Percentiles rank a stretch among this genome's conserved stretches.
These are phyloP conservation scores for Troides oblongomaculatus DNA, from an alignment of 2,888 invertebrate species.

Conservation along the genomic window DNA sequence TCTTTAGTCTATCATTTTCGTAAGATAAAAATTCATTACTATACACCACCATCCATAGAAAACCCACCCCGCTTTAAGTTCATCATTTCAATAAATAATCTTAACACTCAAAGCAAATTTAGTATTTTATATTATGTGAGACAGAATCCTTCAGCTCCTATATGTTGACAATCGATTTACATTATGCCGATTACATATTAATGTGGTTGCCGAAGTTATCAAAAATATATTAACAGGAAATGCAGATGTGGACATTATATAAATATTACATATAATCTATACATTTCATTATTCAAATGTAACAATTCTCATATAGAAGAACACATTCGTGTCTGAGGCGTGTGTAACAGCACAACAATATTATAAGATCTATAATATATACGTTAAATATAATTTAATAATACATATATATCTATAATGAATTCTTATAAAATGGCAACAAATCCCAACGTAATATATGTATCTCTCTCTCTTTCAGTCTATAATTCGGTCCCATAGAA, in stretches of 20 bases:
- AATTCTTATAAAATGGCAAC: slow-evolving; percentile 15
- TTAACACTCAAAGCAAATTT: neutral
- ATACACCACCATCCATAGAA: neutral
- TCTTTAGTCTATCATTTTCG: slow-evolving; percentile 8
- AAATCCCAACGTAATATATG: slow-evolving; percentile 16
- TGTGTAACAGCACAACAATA: neutral
- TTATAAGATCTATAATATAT: neutral
- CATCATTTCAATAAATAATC: neutral
- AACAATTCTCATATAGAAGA: neutral
- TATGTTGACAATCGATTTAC: too few species aligned
- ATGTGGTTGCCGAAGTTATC: too few species aligned
- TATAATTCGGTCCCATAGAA: slow-evolving; percentile 20
- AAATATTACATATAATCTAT: neutral
- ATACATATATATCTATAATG: slow-evolving; percentile 6
- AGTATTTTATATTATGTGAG: neutral
- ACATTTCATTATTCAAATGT: neutral
- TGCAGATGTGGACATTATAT: neutral
- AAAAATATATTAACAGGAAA: too few species aligned
- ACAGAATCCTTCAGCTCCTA: too few species aligned
- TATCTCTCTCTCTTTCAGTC: slow-evolving; percentile 20
- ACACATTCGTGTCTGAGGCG: neutral
- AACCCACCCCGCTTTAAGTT: neutral
- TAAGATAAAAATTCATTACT: slow-evolving; percentile 16
- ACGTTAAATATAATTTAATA: neutral
- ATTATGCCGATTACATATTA: too few species aligned